Evolutionary conservation across 2,888 invertebrate genomes (phyloP), one percentile per base, ranked within the genome.

Genomic region (Molorchus minor): DNA sequence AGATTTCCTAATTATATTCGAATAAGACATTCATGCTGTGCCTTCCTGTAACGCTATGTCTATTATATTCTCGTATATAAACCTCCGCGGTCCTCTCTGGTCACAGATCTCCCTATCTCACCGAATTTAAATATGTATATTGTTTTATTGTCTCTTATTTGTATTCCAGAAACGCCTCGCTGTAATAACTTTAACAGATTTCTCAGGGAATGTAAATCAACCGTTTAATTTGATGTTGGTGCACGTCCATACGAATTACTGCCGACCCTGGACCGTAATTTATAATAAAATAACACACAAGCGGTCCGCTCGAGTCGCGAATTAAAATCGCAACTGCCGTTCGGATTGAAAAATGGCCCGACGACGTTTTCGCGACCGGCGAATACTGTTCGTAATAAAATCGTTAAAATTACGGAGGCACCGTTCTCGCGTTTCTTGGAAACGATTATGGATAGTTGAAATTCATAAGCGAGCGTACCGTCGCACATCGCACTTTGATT

Each of bases 91-190:
- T 40, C 41, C 21, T 55, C 53, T 53, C 56, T 53, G 45, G 63
- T 58, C 49, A 60, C 60, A 63, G 58, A 63, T 63, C 60, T 61
- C 55, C 51, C 57, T 53, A 58, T 61, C 63, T 58, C 47, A 58
- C 52, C 30, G 12, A 58, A 63, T 63, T 63, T 63, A 60, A 63
- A 63, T 63, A 62, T 56, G 62, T 59, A 59, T 61, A 57, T 62
- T 62, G 62, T 62, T 62, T 62, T 62, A 62, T 59, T 62, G 63
- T 56, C 44, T 60, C 63, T 58, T 63, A 60, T 60, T 63, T 60
- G 58, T 63, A 63, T 63, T 60, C 63, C 29, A 41, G 45, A 52
- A 55, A 60, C 60, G 63, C 60, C 58, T 52, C 33, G 30, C 44
- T 17, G 57, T 62, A 62, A 62, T 62, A 62, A 62, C 59, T 59